Evolutionary conservation across 2,113 vertebrate genomes (phyloP), one percentile per base, ranked within the genome.

Genomic region (Caretta caretta): DNA sequence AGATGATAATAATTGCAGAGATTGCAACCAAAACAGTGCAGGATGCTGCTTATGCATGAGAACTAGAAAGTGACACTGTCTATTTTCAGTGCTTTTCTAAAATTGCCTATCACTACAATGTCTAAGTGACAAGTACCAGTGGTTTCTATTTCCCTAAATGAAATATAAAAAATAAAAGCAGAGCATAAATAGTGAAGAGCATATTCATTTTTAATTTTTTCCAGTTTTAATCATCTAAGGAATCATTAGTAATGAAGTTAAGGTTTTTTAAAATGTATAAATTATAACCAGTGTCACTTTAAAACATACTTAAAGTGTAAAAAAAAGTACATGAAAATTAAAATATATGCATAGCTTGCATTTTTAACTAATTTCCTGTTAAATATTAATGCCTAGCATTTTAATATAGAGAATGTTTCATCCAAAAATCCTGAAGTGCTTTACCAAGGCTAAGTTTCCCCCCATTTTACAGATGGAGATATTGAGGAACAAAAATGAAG

Each of bases 31-130:
- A 88, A 3, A 92, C 8, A 19, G 29, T 1, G 1, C 4, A 12
- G n/a, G 50, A 83, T 46, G 54, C 46, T 76, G 13, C 27, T 50
- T 20, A 24, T 8, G 51, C 7, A 53, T 83, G 86, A 86, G 14
- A 0, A 0, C 1, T 1, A 6, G 2, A 75, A 46, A 1, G 13
- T 49, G 1, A n/a, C 38, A 80, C 80, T 90, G 83, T 87, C 90
- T 93, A 29, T 89, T 90, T 46, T 56, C 4, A 48, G 80, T 59
- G 56, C 22, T 42, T 89, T 79, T 87, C 19, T 56, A 91, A 85
- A 46, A 84, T 2, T n/a, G 65, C 51, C 8, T 78, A 31, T 6
- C 11, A 42, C 22, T 46, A 25, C 42, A 24, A 6, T 13, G 42
- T 46, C 20, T 76, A 42, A 19, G 3, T 22, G 79, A 42, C 35